Evolutionary conservation across 2,888 invertebrate genomes (phyloP), one percentile per base, ranked within the genome.

Genomic region (Andrena trimmerana): DNA sequence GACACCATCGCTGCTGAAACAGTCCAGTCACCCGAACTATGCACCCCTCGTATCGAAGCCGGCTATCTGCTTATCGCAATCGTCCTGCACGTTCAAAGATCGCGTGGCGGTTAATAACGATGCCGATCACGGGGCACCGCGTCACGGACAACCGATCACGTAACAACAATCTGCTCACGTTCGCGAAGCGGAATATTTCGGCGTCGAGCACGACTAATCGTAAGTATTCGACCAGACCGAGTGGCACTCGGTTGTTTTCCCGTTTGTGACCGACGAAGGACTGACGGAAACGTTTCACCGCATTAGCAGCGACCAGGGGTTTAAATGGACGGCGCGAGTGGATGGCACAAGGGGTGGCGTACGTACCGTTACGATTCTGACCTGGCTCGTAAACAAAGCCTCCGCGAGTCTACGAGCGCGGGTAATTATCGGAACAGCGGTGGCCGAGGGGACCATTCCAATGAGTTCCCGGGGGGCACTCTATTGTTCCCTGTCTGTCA

Each of bases 361-460:
- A 81, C 57, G 29, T 77, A 81, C 84, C 75, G 78, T 84, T 85
- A 78, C 8, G 63, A 42, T 67, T 48, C 62, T 69, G 70, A 84
- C 77, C 83, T 74, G 66, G n/a, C 50, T 20, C n/a, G 8, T 33
- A 63, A 48, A 78, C 78, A 78, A 84, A 60, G 54, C 4, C 13
- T 20, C 29, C 29, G 13, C 13, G 60, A 7, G 1, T 27, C 74
- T n/a, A 60, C 31, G 24, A 60, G 48, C 20, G 54, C 36, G 68
- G 57, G 0, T 72, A 83, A 77, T 75, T 70, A 27, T 48, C 57
- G 57, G 29, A 8, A 27, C 27, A 20, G 20, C 3, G 8, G 57
- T 6, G 33, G n/a, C 42, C 42, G 42, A 16, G 7, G 42, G n/a
- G 24, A 50, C 57, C 63, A 8, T 0, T 10, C 20, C 0, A 0